Conservation (phyloP, 1,140 invertebrate species). For the Drosophila paulistorum region DNA sequence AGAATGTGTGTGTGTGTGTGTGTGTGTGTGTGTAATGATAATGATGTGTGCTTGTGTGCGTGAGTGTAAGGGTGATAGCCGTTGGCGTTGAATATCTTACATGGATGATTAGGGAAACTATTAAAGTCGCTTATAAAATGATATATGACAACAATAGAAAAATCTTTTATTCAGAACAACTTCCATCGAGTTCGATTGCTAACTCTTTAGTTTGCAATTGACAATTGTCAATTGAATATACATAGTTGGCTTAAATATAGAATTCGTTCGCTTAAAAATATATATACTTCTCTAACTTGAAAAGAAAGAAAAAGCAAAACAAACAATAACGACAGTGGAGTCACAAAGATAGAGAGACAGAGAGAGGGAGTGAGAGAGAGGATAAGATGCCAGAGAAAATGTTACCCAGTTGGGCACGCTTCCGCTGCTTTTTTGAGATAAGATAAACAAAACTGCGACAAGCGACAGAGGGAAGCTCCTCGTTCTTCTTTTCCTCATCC, state of each 20-base stretch:
- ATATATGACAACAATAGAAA: background rate
- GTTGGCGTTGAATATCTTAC: background rate
- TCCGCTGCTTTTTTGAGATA: conserved; percentile 7
- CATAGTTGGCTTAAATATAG: background rate
- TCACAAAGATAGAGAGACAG: background rate
- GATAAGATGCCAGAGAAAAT: conserved; percentile 5
- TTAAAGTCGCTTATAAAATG: background rate
- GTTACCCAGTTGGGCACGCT: background rate
- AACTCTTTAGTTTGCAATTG: background rate
- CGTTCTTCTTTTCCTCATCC: background rate
- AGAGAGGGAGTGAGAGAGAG: background rate
- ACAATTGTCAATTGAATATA: background rate
- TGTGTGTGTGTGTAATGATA: background rate
- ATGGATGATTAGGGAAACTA: background rate
- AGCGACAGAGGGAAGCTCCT: background rate
- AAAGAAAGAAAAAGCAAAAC: background rate
- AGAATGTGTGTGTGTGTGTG: background rate
- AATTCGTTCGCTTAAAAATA: background rate
- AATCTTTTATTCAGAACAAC: too few relatives aligned
- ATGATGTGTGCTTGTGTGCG: background rate
- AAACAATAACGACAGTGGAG: background rate
- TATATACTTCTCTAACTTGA: background rate
- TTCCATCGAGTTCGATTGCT: too few relatives aligned
- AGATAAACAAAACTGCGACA: conserved; percentile 11
- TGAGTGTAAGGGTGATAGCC: background rate